These are phyloP conservation scores for Sarcophilus harrisii DNA, from an alignment of 2,797 vertebrate genomes.

Conservation along the genomic window DNA sequence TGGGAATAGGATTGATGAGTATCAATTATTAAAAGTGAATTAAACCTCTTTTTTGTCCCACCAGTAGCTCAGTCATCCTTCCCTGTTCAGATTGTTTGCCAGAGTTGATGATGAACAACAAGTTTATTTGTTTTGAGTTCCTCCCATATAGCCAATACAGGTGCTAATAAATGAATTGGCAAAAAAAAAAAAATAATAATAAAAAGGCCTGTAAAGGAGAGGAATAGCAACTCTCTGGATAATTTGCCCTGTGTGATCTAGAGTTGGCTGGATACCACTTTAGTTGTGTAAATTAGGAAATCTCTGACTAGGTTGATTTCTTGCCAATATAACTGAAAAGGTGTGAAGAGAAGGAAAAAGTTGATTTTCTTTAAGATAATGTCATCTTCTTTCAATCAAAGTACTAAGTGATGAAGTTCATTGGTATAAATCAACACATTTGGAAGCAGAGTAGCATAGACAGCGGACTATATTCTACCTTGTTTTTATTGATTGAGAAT, in stretches of 20 bases:
- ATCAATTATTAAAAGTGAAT: slow-evolving; percentile 37
- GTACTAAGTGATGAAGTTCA: neutral
- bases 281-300: neutral
- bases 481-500: neutral
- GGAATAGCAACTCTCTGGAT: neutral
- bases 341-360: neutral
- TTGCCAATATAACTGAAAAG: neutral
- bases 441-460: neutral
- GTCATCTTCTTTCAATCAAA: neutral
- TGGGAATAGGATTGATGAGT: neutral
- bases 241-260: neutral
- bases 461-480: neutral
- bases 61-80: slow-evolving; percentile 28
- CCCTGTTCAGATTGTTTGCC: slow-evolving; percentile 38
- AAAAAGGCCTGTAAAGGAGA: neutral
- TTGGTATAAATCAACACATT: slow-evolving; percentile 32
- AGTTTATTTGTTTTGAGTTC: slow-evolving; percentile 30
- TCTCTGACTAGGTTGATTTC: neutral
- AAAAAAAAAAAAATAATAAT: neutral
- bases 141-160: slow-evolving; percentile 13
- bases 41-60: slow-evolving; percentile 31
- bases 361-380: slow-evolving; percentile 11
- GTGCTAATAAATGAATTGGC: slow-evolving; percentile 26
- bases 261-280: neutral
- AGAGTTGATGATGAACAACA: neutral